A percentile compares a stretch with the other conserved stretches of the same genome.
Evolutionary conservation across 2,797 vertebrate genomes (phyloP).

Genomic region (Megalops cyprinoides): DNA sequence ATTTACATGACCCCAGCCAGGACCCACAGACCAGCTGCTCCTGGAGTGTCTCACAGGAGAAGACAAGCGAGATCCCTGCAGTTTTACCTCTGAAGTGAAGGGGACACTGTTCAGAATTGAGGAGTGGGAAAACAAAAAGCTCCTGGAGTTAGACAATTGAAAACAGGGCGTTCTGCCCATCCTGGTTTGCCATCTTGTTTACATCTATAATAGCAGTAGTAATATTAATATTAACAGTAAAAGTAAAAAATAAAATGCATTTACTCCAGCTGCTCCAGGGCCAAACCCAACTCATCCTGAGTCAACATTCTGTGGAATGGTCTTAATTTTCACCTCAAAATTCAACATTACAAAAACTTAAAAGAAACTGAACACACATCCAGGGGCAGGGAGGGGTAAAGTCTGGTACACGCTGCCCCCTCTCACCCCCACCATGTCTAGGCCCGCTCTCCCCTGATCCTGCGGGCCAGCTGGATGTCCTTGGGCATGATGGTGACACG

Average conservation of each 20-base stretch:
- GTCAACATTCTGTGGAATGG: conserved; percentile 13
- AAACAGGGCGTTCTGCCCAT: too few species aligned
- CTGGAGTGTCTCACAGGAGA: background rate
- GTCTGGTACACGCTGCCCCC: conserved; percentile 58
- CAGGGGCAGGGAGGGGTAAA: conserved; percentile 42
- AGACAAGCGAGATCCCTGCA: background rate
- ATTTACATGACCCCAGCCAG: conserved; percentile 16
- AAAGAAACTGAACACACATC: conserved; percentile 22
- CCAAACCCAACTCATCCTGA: background rate
- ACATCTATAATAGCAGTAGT: too few species aligned
- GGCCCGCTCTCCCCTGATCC: conserved; percentile 82
- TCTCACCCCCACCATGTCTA: conserved; percentile 47
- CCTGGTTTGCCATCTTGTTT: too few species aligned
- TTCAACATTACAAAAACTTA: conserved; percentile 3
- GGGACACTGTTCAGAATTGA: too few species aligned
- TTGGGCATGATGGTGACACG: conserved; percentile 87
- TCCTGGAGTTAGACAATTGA: background rate
- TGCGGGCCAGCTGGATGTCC: conserved; percentile 83
- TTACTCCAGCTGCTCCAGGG: too few species aligned
- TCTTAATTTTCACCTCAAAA: background rate
- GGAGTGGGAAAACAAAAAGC: background rate
- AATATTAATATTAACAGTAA: too few species aligned
- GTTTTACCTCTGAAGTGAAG: background rate
- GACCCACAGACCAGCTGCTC: background rate
- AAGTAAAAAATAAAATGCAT: too few species aligned